Evolutionary conservation across 2,888 invertebrate genomes (phyloP).

Genomic region (Gibbula magus): DNA sequence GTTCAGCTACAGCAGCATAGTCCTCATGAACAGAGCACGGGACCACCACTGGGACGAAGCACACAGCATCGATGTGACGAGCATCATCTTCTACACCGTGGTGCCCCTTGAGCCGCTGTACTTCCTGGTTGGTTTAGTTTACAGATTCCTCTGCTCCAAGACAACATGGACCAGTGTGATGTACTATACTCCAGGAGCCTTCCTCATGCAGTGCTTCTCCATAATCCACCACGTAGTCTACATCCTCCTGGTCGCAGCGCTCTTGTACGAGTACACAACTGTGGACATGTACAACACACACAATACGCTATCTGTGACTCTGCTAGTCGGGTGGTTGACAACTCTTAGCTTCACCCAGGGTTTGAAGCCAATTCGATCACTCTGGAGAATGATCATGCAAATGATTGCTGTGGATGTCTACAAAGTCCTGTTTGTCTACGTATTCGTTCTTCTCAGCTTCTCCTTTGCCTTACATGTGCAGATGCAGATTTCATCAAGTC

Average conservation of each 20-base stretch:
- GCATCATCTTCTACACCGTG: conserved; percentile 45
- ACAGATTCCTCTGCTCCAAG: background rate
- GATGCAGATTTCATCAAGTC: conserved; percentile 52
- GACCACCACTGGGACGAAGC: conserved; percentile 25
- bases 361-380: conserved; percentile 64
- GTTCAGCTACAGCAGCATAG: conserved; percentile 50
- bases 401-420: conserved; percentile 67
- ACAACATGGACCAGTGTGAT: background rate
- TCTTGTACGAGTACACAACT: conserved; percentile 52
- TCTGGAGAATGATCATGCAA: conserved; percentile 65
- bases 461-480: conserved; percentile 64
- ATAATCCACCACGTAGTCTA: conserved; percentile 46
- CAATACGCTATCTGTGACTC: conserved; percentile 58
- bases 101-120: conserved; percentile 55
- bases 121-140: conserved; percentile 27
- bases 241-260: conserved; percentile 49
- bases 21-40: conserved; percentile 43
- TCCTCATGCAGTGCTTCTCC: background rate
- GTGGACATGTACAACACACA: conserved; percentile 49
- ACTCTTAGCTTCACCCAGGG: conserved; percentile 68
- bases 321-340: conserved; percentile 67
- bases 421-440: conserved; percentile 64
- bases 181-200: background rate
- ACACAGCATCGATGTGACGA: conserved; percentile 29
- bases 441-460: conserved; percentile 69